A percentile compares a stretch with the other conserved stretches of the same genome.
Evolutionary conservation across 2,113 vertebrate genomes (phyloP).

Genomic region (Oophaga pumilio): DNA sequence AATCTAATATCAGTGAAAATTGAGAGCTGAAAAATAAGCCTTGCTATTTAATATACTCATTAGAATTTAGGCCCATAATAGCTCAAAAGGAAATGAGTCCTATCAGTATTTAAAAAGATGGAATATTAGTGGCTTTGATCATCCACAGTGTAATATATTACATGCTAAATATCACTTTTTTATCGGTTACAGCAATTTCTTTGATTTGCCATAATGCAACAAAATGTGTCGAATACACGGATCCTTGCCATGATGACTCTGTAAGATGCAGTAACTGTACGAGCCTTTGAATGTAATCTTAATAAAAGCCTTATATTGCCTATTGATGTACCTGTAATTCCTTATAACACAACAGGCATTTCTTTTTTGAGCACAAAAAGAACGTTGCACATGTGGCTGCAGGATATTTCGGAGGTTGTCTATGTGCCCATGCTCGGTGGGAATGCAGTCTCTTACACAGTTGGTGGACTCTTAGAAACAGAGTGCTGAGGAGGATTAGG

Average conservation of each 20-base stretch:
- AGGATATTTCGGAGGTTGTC: conserved; percentile 35
- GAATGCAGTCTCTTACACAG: background rate
- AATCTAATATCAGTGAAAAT: too few species aligned
- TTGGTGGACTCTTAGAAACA: background rate
- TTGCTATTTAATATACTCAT: background rate
- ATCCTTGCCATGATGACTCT: background rate
- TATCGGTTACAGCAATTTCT: background rate
- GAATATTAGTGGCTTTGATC: background rate
- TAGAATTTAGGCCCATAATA: background rate
- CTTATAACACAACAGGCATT: conserved; percentile 8
- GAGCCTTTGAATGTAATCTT: conserved; percentile 14
- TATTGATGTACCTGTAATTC: conserved; percentile 31
- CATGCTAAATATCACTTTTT: background rate
- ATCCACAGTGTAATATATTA: background rate
- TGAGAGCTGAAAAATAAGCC: background rate
- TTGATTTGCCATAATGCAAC: conserved; percentile 12
- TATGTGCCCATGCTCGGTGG: conserved; percentile 23
- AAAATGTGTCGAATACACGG: background rate
- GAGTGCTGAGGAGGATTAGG: background rate
- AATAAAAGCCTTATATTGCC: conserved; percentile 12
- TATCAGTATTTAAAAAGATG: background rate
- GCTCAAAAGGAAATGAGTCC: background rate
- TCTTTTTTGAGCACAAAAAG: conserved; percentile 3
- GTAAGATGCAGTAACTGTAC: background rate
- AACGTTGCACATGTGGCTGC: too few species aligned